Evolutionary conservation across 2,113 vertebrate species (phyloP).

Genomic region (Rhadina sibilatrix): DNA sequence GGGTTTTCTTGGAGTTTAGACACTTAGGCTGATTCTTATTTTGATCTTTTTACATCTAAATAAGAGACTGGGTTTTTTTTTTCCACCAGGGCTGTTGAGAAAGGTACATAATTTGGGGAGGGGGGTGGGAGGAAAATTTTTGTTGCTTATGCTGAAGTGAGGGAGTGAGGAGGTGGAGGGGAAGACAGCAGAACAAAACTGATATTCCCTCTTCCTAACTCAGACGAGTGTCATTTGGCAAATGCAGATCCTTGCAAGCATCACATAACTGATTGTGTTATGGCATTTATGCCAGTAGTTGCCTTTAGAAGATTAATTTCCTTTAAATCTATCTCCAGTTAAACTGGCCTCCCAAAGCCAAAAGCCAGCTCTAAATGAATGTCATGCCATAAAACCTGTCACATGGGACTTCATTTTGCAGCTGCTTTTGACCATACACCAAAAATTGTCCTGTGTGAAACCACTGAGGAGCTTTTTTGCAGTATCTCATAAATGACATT

Average conservation of each 20-base stretch:
- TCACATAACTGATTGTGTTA: background rate
- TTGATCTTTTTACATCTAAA: background rate
- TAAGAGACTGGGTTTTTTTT: background rate
- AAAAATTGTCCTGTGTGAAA: slow-evolving; percentile 76
- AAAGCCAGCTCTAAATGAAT: background rate
- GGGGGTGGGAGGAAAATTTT: background rate
- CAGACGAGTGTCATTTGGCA: background rate
- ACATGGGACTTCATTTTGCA: background rate
- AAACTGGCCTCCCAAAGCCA: background rate
- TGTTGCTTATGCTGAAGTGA: background rate
- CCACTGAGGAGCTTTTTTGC: slow-evolving; percentile 37
- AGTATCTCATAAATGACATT: slow-evolving; percentile 48
- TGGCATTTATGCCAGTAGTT: background rate
- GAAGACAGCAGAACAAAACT: background rate
- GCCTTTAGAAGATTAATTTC: background rate
- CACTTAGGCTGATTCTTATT: background rate
- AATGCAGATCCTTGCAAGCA: background rate
- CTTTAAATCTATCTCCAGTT: background rate
- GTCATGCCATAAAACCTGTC: background rate
- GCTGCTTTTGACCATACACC: slow-evolving; percentile 36
- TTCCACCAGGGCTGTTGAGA: background rate
- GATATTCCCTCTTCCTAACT: background rate
- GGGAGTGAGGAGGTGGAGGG: background rate
- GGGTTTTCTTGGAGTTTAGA: background rate
- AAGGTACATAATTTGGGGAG: background rate